Base-by-base conservation (phyloP, 2,797 vertebrate genomes). In the Platyrinchus mystaceus region DNA sequence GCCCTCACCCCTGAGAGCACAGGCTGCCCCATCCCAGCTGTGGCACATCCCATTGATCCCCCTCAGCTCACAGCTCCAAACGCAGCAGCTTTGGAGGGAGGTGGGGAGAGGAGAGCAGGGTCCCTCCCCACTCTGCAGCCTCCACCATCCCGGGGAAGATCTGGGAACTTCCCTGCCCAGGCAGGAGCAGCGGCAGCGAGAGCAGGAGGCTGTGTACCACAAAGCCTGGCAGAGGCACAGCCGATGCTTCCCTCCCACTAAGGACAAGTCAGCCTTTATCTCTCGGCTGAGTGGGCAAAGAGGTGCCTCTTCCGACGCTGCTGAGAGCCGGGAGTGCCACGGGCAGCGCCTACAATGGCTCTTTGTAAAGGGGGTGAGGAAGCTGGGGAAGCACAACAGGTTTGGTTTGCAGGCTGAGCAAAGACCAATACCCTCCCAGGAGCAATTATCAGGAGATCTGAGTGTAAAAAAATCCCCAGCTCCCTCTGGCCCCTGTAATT, bases 201-300 rank as follows among this genome's bases (percentile, higher is more conserved):
- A 79, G 34, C 46, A 23, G 37, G 37, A 1, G 3, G 36, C 53
- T 8, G 2, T 4, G 23, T 8, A 13, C 50, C 76, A 28, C 0
- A 0, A 74, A 83, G 56, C 41, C 90, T 85, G 88, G 88, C 94
- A 89, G 87, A 75, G 53, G 36, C 77, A 70, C 24, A 10, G 27
- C n/a, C 6, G 0, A 15, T 36, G 77, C 53, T 75, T 79, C 34
- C 81, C 86, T 93, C 71, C 89, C 71, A 43, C 90, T 89, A 36
- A n/a, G 77, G 78, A 91, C 84, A 87, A 77, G 85, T 24, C 64
- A 74, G 69, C 78, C 43, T 71, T 93, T 94, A 93, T 95, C 92
- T 93, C 53, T 89, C 32, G 2, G 68, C 68, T 68, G 13, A 89
- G 95, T 67, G 92, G 81, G 90, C 95, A 90, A 90, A n/a, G 93